Base-by-base conservation (phyloP, 2,888 invertebrate species). In the Minunthozetes semirufus region DNA sequence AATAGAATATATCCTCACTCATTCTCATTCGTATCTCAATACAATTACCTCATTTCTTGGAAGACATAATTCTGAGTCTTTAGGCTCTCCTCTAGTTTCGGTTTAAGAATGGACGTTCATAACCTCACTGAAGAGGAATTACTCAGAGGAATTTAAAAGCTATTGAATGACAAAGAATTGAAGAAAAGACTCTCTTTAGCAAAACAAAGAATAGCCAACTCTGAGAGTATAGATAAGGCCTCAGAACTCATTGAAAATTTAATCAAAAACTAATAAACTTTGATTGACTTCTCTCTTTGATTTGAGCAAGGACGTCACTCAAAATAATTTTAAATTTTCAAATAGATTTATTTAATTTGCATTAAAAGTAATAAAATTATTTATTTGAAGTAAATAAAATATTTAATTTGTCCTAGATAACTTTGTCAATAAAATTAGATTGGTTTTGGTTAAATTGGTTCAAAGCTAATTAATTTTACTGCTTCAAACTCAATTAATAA, bases 71-170 rank as follows among this genome's bases (percentile, higher is more conserved):
- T 8, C n/a, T 42, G 42, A 25, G 8, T n/a, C n/a, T 53, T 22
- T 11, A 9, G 13, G n/a, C 53, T 53, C 19, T 53, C 8, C 19
- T 53, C 25, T 22, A n/a, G 53, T 53, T 53, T 53, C n/a, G n/a
- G n/a, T n/a, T n/a, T n/a, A n/a, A n/a, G n/a, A n/a, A n/a, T n/a
- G n/a, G n/a, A n/a, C n/a, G n/a, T n/a, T n/a, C n/a, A n/a, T n/a
- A n/a, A n/a, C n/a, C n/a, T n/a, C n/a, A n/a, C 42, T n/a, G 74
- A 74, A 38, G 19, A 74, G 15, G 48, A 74, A 22, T 15, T 74
- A 9, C 38, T 71, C n/a, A n/a, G 17, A 22, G 29, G n/a, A 0
- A 63, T 74, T 15, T 70, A 74, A 33, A 33, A 63, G 70, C 15
- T 53, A n/a, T 63, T 74, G 29, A 72, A 71, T 72, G 38, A 59